Conservation (phyloP, 2,797 vertebrate genomes). For the Micrastur ruficollis region DNA sequence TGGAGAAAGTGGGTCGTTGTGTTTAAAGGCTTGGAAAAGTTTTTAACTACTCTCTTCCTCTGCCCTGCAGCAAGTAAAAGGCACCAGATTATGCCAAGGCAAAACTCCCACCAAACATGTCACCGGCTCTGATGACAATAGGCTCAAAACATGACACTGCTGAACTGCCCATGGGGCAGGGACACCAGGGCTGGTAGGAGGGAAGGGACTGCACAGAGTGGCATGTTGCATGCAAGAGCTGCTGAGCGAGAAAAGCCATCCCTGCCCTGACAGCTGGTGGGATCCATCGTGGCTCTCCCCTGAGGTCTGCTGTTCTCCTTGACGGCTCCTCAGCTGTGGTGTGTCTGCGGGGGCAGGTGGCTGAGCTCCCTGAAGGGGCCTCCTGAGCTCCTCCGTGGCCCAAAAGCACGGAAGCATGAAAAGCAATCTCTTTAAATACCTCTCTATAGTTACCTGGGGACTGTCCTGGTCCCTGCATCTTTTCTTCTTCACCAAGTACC, state of each 20-base stretch:
- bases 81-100: neutral
- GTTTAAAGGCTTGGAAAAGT: neutral
- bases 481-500: neutral
- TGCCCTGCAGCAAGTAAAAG: neutral
- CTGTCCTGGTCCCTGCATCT: neutral
- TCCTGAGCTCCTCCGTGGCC: neutral
- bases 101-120: accelerated
- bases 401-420: neutral
- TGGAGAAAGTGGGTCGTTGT: too few species aligned
- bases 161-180: neutral
- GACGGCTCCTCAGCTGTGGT: neutral
- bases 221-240: neutral
- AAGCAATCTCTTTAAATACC: conserved; percentile 15
- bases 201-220: neutral
- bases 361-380: neutral
- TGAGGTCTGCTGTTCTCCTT: neutral
- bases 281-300: neutral
- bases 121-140: neutral
- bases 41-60: neutral
- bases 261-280: neutral
- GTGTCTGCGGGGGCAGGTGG: neutral
- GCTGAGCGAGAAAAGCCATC: neutral
- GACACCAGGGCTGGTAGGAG: neutral
- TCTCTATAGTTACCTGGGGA: neutral
- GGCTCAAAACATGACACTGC: neutral